These are phyloP conservation scores for Scomber colias DNA, from an alignment of 2,113 vertebrate species.

Conservation along the genomic window DNA sequence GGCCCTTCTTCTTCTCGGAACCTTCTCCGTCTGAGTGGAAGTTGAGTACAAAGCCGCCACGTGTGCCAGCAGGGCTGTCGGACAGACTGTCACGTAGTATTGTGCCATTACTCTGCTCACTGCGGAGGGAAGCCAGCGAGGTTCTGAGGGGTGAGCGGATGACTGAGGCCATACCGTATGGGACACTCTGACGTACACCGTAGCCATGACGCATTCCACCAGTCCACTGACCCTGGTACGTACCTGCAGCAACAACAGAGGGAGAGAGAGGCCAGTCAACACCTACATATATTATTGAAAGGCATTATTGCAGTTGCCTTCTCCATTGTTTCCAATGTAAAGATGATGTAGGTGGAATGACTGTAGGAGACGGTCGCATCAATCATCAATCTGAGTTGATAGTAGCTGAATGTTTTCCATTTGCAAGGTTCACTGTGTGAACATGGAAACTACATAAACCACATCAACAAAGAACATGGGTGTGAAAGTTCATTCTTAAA, in stretches of 20 bases:
- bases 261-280: background rate
- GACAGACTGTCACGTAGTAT: slow-evolving; percentile 88
- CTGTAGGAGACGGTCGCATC: too few relatives aligned
- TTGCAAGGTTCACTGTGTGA: too few relatives aligned
- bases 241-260: slow-evolving; percentile 82
- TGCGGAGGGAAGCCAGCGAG: slow-evolving; percentile 93
- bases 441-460: too few relatives aligned
- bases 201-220: slow-evolving; percentile 98
- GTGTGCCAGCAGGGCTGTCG: slow-evolving; percentile 91
- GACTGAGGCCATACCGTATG: slow-evolving; percentile 96
- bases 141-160: slow-evolving; percentile 95
- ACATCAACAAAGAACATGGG: too few relatives aligned
- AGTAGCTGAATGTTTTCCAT: too few relatives aligned
- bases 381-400: too few relatives aligned
- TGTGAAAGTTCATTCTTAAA: too few relatives aligned
- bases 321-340: too few relatives aligned
- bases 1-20: slow-evolving; percentile 90
- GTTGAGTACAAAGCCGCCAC: slow-evolving; percentile 96
- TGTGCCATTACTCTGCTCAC: slow-evolving; percentile 95
- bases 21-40: slow-evolving; percentile 92
- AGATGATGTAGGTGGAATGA: too few relatives aligned
- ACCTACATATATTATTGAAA: background rate
- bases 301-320: too few relatives aligned
- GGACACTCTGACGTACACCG: slow-evolving; percentile 95
- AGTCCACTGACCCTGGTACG: slow-evolving; percentile 97